Conservation (phyloP, 2,888 invertebrate species). For the Bhutanitis thaidina region DNA sequence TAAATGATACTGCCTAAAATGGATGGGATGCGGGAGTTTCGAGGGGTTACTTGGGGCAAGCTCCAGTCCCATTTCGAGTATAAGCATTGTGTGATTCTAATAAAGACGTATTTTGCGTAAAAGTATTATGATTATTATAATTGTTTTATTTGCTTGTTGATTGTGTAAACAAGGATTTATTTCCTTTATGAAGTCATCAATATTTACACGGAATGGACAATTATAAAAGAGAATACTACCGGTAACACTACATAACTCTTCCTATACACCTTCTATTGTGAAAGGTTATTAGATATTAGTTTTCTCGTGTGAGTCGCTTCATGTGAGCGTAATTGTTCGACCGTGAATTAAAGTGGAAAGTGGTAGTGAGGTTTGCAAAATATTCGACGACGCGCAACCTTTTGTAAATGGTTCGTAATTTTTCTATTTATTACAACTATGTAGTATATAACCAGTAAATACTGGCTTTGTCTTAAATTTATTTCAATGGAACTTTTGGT, state of each 20-base stretch:
- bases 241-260: neutral
- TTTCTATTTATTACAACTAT: too few species aligned
- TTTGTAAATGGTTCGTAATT: too few species aligned
- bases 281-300: neutral
- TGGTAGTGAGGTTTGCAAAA: too few species aligned
- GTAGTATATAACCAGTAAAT: too few species aligned
- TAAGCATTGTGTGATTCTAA: neutral
- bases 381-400: too few species aligned
- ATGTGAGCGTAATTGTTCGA: neutral
- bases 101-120: constrained; percentile 5
- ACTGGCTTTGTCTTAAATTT: too few species aligned
- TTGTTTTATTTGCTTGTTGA: constrained; percentile 1
- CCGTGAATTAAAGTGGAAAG: too few species aligned
- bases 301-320: neutral
- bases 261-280: neutral
- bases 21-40: constrained; percentile 62
- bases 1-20: constrained; percentile 68
- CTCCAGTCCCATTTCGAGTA: neutral
- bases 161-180: neutral
- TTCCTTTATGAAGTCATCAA: constrained; percentile 8
- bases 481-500: too few species aligned
- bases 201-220: constrained; percentile 12
- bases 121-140: constrained; percentile 8
- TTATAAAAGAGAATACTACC: neutral
- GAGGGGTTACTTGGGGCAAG: constrained; percentile 25